A percentile compares a stretch with the other conserved stretches of the same genome.
Conservation (phyloP, 2,113 vertebrate species). For the Synchiropus splendidus region DNA sequence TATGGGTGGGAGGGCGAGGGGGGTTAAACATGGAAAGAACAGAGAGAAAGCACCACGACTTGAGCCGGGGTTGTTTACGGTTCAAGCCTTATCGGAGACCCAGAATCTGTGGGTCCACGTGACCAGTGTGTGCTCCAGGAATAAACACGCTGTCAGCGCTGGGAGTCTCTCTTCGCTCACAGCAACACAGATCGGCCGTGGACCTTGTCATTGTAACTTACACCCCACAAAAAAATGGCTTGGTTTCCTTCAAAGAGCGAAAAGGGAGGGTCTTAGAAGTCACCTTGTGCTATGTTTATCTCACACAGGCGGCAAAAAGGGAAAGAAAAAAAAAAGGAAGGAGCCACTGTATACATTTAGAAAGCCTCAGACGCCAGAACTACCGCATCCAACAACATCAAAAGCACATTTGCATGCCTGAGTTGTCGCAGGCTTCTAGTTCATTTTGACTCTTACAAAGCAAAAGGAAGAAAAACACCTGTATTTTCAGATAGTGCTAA, state of each 20-base stretch:
- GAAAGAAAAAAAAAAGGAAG: slow-evolving; percentile 34
- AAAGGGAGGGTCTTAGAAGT: slow-evolving; percentile 44
- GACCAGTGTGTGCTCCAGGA: slow-evolving; percentile 54
- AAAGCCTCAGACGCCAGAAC: slow-evolving; percentile 21
- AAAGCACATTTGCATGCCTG: slow-evolving; percentile 56
- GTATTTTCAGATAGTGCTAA: slow-evolving; percentile 55
- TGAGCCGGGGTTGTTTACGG: slow-evolving; percentile 56
- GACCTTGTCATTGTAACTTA: slow-evolving; percentile 48
- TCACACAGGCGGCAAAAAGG: slow-evolving; percentile 26
- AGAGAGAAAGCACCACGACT: slow-evolving; percentile 19
- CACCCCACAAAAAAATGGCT: slow-evolving; percentile 32
- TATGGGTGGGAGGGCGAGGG: slow-evolving; percentile 11
- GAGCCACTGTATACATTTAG: slow-evolving; percentile 7
- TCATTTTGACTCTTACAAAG: slow-evolving; percentile 64
- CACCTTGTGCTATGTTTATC: slow-evolving; percentile 64
- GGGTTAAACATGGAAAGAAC: slow-evolving; percentile 21
- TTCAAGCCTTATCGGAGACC: slow-evolving; percentile 63
- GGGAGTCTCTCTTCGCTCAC: slow-evolving; percentile 27
- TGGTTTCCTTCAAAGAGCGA: slow-evolving; percentile 27
- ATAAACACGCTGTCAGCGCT: slow-evolving; percentile 38
- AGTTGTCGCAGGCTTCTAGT: slow-evolving; percentile 56
- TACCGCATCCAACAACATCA: slow-evolving; percentile 29
- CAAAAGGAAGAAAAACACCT: slow-evolving; percentile 32
- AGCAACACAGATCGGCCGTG: slow-evolving; percentile 33
- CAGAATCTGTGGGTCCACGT: slow-evolving; percentile 65